Percentiles rank a stretch among this genome's conserved stretches.
Evolutionary conservation across 2,888 invertebrate species (phyloP).

Genomic region (Pollenia griseotomentosa): DNA sequence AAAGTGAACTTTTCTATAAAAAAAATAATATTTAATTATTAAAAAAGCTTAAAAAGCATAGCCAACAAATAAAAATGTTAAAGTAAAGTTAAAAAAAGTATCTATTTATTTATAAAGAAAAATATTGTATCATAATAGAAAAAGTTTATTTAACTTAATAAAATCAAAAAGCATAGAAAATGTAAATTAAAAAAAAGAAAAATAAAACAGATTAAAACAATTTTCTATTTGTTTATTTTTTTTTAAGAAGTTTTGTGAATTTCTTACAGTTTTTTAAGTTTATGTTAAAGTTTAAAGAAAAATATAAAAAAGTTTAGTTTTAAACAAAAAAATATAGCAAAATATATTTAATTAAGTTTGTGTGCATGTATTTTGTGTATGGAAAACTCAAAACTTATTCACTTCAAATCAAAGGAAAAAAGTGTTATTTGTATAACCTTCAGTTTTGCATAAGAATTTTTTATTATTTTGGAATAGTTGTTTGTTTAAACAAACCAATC

Average conservation of each 20-base stretch:
- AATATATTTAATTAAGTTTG: neutral
- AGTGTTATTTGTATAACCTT: constrained; percentile 52
- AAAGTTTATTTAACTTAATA: too few relatives aligned
- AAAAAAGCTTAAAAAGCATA: neutral
- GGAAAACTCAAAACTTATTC: constrained; percentile 16
- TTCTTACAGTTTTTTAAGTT: neutral
- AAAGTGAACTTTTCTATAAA: constrained; percentile 27
- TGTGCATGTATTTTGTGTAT: constrained; percentile 16
- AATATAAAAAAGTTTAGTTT: neutral
- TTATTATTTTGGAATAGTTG: constrained; percentile 10
- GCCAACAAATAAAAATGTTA: neutral
- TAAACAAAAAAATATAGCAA: neutral
- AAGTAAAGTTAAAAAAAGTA: neutral
- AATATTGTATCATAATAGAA: too few relatives aligned
- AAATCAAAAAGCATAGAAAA: too few relatives aligned
- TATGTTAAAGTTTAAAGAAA: constrained; percentile 2
- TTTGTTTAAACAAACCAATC: neutral
- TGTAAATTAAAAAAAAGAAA: too few relatives aligned
- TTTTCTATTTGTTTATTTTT: too few relatives aligned
- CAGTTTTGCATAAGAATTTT: constrained; percentile 32
- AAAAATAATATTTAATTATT: constrained; percentile 16
- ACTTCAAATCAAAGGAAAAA: constrained; percentile 7
- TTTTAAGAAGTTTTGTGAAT: neutral
- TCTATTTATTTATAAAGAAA: neutral
- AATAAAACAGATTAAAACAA: too few relatives aligned